phyloP scores from a whole-genome alignment of 2,797 vertebrate genomes.

The Buphagus erythrorhynchus region DNA sequence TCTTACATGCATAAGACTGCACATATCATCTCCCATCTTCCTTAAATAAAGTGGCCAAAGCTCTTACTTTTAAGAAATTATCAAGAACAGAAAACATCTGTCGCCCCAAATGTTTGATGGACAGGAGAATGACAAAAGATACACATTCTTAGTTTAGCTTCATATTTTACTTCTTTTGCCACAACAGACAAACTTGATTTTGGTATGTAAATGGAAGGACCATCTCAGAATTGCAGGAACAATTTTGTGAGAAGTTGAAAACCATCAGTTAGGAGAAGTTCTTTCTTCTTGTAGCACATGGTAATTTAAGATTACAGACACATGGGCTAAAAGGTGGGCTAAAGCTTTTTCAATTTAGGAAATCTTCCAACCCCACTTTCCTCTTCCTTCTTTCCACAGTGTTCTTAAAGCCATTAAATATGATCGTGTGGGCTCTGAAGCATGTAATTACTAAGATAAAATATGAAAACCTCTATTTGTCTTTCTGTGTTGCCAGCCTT shows the following conservation, averaged over 20 bases:
- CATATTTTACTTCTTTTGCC: background rate
- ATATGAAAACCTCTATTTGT: slow-evolving; percentile 39
- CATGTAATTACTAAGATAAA: slow-evolving; percentile 54
- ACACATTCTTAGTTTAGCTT: background rate
- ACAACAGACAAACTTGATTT: background rate
- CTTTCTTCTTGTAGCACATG: background rate
- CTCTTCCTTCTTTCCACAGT: background rate
- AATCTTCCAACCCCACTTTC: background rate
- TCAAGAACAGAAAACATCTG: background rate
- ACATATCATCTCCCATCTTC: background rate
- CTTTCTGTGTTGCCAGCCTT: background rate
- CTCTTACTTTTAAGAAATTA: background rate
- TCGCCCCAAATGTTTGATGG: background rate
- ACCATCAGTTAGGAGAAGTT: background rate
- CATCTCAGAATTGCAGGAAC: background rate
- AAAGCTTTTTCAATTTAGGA: background rate
- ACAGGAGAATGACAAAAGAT: background rate
- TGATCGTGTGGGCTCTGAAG: slow-evolving; percentile 18
- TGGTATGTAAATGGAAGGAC: background rate
- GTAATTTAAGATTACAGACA: background rate
- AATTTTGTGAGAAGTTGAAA: background rate
- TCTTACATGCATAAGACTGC: background rate
- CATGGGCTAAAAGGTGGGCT: background rate
- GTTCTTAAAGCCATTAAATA: slow-evolving; percentile 37
- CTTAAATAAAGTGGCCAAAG: background rate